These are phyloP conservation scores for Netelia virgata DNA, from an alignment of 2,888 invertebrate genomes.

Conservation along the genomic window DNA sequence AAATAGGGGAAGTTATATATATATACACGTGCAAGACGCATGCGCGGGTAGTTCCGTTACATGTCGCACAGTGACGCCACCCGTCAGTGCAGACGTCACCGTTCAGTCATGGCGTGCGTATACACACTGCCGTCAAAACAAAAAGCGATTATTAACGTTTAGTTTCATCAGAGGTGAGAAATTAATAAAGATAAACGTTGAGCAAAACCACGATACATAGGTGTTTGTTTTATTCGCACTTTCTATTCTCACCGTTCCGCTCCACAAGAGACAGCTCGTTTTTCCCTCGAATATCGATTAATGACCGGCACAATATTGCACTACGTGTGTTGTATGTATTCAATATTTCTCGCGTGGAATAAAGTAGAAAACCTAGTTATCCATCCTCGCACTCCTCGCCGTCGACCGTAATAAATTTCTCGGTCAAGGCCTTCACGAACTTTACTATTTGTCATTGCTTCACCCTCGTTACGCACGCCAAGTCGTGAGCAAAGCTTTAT, in stretches of 20 bases:
- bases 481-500: neutral
- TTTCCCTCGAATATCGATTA: constrained; percentile 45
- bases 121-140: constrained; percentile 61
- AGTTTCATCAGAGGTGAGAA: constrained; percentile 55
- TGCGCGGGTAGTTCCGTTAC: constrained; percentile 1
- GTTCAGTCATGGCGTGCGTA: constrained; percentile 35
- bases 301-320: constrained; percentile 50
- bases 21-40: neutral
- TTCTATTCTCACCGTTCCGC: constrained; percentile 16
- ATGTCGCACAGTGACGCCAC: constrained; percentile 11
- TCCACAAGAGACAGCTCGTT: constrained; percentile 14
- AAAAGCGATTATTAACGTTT: constrained; percentile 49
- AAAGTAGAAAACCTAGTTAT: neutral
- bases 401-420: neutral
- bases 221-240: constrained; percentile 41
- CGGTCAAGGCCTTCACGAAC: constrained; percentile 24
- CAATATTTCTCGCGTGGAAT: constrained; percentile 23
- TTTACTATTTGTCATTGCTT: neutral
- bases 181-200: constrained; percentile 40
- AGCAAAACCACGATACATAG: constrained; percentile 19
- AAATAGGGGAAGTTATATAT: no score
- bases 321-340: constrained; percentile 20
- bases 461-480: neutral
- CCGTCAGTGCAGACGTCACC: constrained; percentile 6
- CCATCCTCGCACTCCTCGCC: neutral